phyloP scores from a whole-genome alignment of 2,113 vertebrate genomes.

The Nipponia nippon region DNA sequence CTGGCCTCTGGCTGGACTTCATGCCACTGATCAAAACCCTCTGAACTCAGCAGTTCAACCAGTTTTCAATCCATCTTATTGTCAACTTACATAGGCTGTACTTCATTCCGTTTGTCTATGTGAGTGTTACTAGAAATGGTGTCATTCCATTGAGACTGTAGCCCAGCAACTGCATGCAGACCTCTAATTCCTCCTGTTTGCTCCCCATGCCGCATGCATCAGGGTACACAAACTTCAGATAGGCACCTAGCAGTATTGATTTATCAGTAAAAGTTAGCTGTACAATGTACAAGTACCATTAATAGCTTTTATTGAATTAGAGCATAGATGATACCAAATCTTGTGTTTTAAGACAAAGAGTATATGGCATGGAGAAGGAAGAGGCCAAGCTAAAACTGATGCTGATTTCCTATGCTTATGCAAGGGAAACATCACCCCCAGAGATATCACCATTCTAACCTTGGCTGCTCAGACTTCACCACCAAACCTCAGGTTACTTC shows the following conservation, averaged over 20 bases:
- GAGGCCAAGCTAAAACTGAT: neutral
- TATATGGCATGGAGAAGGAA: neutral
- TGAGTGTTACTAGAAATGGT: neutral
- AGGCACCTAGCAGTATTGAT: neutral
- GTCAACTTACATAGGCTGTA: neutral
- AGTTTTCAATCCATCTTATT: neutral
- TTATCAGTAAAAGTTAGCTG: neutral
- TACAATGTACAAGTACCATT: neutral
- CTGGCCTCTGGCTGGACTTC: neutral
- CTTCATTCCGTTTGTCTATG: neutral
- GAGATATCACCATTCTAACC: neutral
- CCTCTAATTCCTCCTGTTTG: neutral
- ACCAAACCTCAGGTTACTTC: neutral
- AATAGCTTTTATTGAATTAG: neutral
- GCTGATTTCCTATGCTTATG: neutral
- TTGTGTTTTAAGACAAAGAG: neutral
- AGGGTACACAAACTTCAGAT: neutral
- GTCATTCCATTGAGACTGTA: neutral
- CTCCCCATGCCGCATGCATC: too few species aligned
- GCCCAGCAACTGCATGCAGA: neutral
- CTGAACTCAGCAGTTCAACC: neutral
- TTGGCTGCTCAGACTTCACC: neutral
- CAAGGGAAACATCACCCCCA: neutral
- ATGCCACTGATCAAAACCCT: too few species aligned
- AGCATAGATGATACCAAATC: neutral